Percentiles rank a stretch among this genome's conserved stretches.
Evolutionary conservation across 2,888 invertebrate genomes (phyloP).

Genomic region (Polymixis lichenea): DNA sequence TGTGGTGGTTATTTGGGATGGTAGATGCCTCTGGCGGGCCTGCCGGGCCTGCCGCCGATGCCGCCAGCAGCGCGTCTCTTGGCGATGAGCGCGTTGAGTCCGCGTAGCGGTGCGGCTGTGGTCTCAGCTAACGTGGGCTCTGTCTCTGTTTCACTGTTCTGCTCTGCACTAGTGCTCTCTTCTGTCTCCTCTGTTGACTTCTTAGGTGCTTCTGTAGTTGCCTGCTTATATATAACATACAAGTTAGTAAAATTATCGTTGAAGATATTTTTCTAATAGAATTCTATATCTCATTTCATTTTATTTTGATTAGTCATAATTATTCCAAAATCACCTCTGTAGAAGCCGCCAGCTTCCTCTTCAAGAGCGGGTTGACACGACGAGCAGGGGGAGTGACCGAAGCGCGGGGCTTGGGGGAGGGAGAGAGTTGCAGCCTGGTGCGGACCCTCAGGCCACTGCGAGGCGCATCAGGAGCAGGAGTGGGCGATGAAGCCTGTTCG

Average conservation of each 20-base stretch:
- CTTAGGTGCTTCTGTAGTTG: constrained; percentile 84
- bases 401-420: constrained; percentile 86
- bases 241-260: constrained; percentile 5
- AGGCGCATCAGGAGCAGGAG: constrained; percentile 80
- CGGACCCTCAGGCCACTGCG: constrained; percentile 81
- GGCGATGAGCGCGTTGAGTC: constrained; percentile 92
- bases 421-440: constrained; percentile 85
- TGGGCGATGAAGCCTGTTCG: constrained; percentile 76
- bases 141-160: constrained; percentile 83
- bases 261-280: neutral
- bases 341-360: constrained; percentile 86
- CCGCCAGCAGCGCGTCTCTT: constrained; percentile 92
- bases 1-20: constrained; percentile 72
- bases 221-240: constrained; percentile 67
- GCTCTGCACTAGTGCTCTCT: constrained; percentile 84
- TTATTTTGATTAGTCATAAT: neutral
- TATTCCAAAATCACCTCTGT: constrained; percentile 78
- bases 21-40: constrained; percentile 79
- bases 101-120: constrained; percentile 91
- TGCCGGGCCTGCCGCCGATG: constrained; percentile 78
- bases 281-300: neutral
- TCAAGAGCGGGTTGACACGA: constrained; percentile 90
- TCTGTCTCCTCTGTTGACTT: constrained; percentile 83
- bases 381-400: constrained; percentile 88
- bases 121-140: constrained; percentile 81